Percentiles rank a stretch among this genome's conserved stretches.
Evolutionary conservation across 2,113 vertebrate species (phyloP).

Genomic region (Turdus rufiventris): DNA sequence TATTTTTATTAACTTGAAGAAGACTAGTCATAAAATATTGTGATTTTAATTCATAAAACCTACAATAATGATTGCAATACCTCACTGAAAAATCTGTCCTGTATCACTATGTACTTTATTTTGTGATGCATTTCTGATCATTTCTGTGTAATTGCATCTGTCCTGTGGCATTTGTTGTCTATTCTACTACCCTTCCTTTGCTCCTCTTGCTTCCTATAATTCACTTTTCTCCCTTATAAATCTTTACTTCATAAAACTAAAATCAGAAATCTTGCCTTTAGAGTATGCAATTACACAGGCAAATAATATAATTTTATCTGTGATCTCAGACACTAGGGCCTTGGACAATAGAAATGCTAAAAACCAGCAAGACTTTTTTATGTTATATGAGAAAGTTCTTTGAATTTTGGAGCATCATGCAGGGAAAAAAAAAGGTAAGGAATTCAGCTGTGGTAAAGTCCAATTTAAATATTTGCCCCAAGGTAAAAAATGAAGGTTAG

Average conservation of each 20-base stretch:
- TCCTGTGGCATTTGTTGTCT: background rate
- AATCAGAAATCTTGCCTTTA: background rate
- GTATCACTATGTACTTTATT: background rate
- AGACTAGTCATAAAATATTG: background rate
- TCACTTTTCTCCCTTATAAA: background rate
- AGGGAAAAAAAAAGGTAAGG: background rate
- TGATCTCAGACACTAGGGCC: background rate
- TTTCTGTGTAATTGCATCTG: background rate
- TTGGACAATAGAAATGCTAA: background rate
- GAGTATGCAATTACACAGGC: background rate
- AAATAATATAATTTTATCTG: background rate
- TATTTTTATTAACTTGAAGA: background rate
- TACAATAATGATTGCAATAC: background rate
- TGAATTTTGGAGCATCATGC: background rate
- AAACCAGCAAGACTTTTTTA: background rate
- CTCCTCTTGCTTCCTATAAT: background rate
- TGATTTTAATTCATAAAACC: background rate
- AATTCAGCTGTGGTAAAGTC: background rate
- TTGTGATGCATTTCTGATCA: background rate
- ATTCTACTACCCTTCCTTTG: background rate
- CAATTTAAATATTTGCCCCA: background rate
- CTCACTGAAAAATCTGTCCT: background rate
- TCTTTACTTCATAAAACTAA: background rate
- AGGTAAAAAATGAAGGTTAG: background rate
- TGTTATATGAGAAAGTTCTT: background rate